Percentiles rank a stretch among this genome's conserved stretches.
phyloP scores from a whole-genome alignment of 2,888 invertebrate species.

The Elmis aenea region DNA sequence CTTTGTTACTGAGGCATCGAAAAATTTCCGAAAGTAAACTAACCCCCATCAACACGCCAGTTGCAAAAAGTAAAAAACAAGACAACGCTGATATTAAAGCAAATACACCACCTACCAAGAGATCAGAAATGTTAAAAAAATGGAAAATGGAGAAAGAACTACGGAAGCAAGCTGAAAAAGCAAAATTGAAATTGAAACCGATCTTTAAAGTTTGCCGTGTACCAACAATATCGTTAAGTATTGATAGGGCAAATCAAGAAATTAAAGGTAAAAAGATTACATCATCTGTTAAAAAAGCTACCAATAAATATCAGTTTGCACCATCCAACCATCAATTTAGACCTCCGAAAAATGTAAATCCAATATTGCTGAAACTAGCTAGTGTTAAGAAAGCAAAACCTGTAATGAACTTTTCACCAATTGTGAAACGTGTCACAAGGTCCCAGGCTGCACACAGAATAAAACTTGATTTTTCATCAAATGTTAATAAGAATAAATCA shows the following conservation, averaged over 20 bases:
- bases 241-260: slow-evolving; percentile 29
- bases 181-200: slow-evolving; percentile 32
- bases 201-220: slow-evolving; percentile 36
- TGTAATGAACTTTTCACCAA: too few species aligned
- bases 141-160: slow-evolving; percentile 37
- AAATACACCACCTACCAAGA: too few species aligned
- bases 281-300: not conserved
- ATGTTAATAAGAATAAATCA: too few species aligned
- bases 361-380: slow-evolving; percentile 28
- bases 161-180: slow-evolving; percentile 19
- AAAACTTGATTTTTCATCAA: too few species aligned
- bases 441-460: too few species aligned
- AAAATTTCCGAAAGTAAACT: too few species aligned
- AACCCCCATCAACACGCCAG: too few species aligned
- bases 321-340: slow-evolving; percentile 52
- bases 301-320: slow-evolving; percentile 43
- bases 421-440: too few species aligned
- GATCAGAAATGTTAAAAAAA: slow-evolving; percentile 31
- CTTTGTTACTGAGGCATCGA: too few species aligned
- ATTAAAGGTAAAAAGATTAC: slow-evolving; percentile 30
- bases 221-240: slow-evolving; percentile 20
- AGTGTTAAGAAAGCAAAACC: too few species aligned
- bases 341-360: slow-evolving; percentile 44
- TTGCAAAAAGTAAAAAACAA: too few species aligned
- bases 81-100: too few species aligned